Base-by-base conservation (phyloP, 2,888 invertebrate species). In the Agrilus mali region DNA sequence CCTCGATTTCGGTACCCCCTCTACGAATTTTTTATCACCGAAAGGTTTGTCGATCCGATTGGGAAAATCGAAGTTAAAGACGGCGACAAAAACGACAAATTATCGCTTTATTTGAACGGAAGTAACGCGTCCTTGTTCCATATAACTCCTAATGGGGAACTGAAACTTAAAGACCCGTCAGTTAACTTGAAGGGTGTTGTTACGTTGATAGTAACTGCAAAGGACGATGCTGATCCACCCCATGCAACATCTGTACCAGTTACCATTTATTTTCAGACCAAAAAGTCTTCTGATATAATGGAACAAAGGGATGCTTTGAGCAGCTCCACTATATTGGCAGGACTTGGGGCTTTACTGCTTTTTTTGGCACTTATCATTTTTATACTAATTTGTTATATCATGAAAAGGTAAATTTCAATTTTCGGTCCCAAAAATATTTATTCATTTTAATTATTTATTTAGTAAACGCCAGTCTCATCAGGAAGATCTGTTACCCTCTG, bases 1-100 rank as follows among this genome's bases (percentile, higher is more conserved):
- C 93, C 93, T 0, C 74, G 88, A 44, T 93, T 93, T 69, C 77
- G 86, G 1, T 82, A 86, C 65, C 81, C 86, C 5, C 83, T 87
- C 64, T 93, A 92, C 66, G 88, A 89, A 68, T 92, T 93, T 67
- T 73, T 71, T 48, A 70, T 76, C 53, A 47, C 63, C 49, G 53
- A 65, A 52, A 43, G 56, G 45, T 46, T 50, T 4, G 57, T 60
- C 46, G 63, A 65, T 43, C 60, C 59, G 60, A 70, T 70, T 66
- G 89, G 75, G 5, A 74, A 74, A 53, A 76, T 93, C 20, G 85
- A 88, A 64, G 90, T 84, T n/a, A 84, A 83, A 16, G 92, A 93
- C 63, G 89, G 89, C 0, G 92, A 93, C 66, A 71, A 74, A 44
- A 80, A 78, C 1, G 90, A 92, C 61, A 70, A 71, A 44, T 72